Evolutionary conservation across 2,888 invertebrate genomes (phyloP).

Genomic region (Ligdia adustata): DNA sequence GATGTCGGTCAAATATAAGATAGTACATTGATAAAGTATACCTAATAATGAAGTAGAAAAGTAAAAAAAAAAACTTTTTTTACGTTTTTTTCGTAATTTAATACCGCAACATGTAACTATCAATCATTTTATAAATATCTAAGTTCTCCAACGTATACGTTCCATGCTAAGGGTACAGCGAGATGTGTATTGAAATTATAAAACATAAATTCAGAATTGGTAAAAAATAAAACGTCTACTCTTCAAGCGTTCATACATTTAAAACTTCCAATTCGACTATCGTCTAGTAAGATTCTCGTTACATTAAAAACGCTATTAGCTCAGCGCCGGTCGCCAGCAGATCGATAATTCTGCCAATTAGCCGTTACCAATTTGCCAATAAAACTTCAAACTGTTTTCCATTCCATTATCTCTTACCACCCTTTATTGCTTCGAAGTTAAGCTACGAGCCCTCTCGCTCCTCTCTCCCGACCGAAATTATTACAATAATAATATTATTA

Average conservation of each 20-base stretch:
- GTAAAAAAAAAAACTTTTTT: no score
- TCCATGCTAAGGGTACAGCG: no score
- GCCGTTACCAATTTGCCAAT: constrained; percentile 82
- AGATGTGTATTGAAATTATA: no score
- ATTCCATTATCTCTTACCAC: constrained; percentile 83
- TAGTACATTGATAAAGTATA: no score
- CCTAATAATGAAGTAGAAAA: no score
- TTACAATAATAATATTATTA: constrained; percentile 85
- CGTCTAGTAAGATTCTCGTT: constrained; percentile 40
- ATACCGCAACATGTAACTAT: no score
- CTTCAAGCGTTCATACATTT: not conserved
- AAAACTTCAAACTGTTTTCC: constrained; percentile 85
- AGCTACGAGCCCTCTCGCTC: constrained; percentile 78
- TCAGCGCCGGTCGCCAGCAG: constrained; percentile 62
- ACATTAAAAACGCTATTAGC: constrained; percentile 60
- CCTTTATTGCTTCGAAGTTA: constrained; percentile 82
- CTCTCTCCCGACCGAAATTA: constrained; percentile 75
- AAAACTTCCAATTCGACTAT: constrained; percentile 1
- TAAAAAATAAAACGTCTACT: no score
- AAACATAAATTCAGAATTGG: no score
- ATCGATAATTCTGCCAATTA: constrained; percentile 83
- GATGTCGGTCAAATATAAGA: no score
- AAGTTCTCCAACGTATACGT: no score
- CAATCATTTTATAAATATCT: no score
- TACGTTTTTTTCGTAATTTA: no score